phyloP scores from a whole-genome alignment of 2,888 invertebrate genomes.

The Onchidella celtica region DNA sequence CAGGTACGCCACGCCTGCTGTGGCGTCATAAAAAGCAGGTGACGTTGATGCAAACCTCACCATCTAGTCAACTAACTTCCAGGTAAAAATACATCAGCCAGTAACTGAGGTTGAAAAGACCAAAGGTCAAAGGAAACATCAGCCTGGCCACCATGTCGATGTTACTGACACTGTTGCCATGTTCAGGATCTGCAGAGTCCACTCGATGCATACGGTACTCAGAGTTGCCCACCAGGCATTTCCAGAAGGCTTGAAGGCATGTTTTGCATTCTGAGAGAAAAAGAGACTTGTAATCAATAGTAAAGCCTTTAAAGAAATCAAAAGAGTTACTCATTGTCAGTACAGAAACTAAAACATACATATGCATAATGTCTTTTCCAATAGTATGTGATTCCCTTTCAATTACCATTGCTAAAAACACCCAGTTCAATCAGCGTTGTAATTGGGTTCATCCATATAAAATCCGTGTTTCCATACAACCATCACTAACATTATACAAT shows the following conservation, averaged over 20 bases:
- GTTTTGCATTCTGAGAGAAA: conserved; percentile 13
- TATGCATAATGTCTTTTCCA: too few relatives aligned
- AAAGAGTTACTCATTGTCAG: too few relatives aligned
- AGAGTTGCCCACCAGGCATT: conserved; percentile 69
- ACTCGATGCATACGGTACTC: conserved; percentile 53
- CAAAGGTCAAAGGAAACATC: conserved; percentile 92
- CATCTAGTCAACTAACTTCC: conserved; percentile 45
- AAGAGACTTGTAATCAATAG: too few relatives aligned
- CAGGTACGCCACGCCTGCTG: neutral
- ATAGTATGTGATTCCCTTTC: too few relatives aligned
- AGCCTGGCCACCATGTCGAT: conserved; percentile 90
- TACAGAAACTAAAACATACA: too few relatives aligned
- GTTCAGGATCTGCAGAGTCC: conserved; percentile 56
- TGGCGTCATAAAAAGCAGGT: conserved; percentile 31
- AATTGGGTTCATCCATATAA: too few relatives aligned
- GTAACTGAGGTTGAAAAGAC: conserved; percentile 91
- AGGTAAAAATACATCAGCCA: conserved; percentile 83
- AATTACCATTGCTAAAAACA: too few relatives aligned
- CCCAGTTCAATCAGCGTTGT: too few relatives aligned
- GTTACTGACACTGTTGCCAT: conserved; percentile 87
- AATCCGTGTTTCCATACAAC: too few relatives aligned
- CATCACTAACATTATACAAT: too few relatives aligned
- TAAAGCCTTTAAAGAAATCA: too few relatives aligned
- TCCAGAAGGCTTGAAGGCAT: conserved; percentile 57
- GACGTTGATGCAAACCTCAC: conserved; percentile 32